phyloP scores from a whole-genome alignment of 2,797 vertebrate species.

The Ambastaia sidthimunki region DNA sequence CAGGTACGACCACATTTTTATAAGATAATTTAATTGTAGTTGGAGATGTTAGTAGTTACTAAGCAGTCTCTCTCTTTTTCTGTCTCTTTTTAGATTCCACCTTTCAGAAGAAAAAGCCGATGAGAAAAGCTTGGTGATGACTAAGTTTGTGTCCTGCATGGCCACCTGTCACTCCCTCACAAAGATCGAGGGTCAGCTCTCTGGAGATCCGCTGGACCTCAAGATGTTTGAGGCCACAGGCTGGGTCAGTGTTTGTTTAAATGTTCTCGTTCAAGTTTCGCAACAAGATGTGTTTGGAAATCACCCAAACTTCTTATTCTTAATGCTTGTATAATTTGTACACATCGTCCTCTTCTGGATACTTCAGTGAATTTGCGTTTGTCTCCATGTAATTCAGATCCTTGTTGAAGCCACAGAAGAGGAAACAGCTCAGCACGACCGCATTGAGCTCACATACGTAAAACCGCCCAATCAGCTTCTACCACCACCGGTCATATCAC shows the following conservation, averaged over 20 bases:
- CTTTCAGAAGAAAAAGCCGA: conserved; percentile 87
- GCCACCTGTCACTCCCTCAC: conserved; percentile 97
- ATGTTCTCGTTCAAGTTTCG: not conserved
- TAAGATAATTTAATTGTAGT: not conserved
- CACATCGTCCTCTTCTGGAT: not conserved
- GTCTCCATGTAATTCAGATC: conserved; percentile 75
- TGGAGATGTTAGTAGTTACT: not conserved
- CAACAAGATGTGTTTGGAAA: not conserved
- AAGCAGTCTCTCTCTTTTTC: conserved; percentile 9
- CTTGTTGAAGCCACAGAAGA: conserved; percentile 97
- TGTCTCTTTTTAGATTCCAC: conserved; percentile 80
- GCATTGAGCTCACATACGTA: conserved; percentile 97
- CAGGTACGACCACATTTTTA: conserved; percentile 69
- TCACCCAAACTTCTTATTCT: too few species aligned
- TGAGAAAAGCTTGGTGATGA: conserved; percentile 88
- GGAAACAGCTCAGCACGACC: conserved; percentile 94
- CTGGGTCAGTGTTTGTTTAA: conserved; percentile 81
- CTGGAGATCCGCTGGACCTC: conserved; percentile 95
- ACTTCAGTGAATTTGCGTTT: not conserved
- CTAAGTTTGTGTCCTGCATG: conserved; percentile 96
- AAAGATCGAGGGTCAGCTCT: conserved; percentile 94
- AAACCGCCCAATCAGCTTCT: conserved; percentile 90
- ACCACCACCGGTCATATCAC: conserved; percentile 74
- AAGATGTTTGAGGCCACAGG: conserved; percentile 99
- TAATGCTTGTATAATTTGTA: too few species aligned